phyloP scores from a whole-genome alignment of 2,888 invertebrate genomes.

The Caenorhabditis doughertyi region DNA sequence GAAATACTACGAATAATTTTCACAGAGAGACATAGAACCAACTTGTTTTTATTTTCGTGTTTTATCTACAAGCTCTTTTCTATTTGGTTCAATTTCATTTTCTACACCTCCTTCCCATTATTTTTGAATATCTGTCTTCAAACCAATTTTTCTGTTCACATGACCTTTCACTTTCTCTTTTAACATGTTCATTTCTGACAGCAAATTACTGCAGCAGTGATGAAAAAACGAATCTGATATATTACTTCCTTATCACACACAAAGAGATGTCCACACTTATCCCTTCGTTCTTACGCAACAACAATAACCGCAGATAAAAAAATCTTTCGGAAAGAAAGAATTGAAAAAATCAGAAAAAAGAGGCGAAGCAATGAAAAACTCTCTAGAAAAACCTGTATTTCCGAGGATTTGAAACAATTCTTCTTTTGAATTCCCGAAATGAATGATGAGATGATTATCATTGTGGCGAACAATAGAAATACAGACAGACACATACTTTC shows the following conservation, averaged over 20 bases:
- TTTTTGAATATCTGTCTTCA: conserved; percentile 8
- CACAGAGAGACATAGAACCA: conserved; percentile 10
- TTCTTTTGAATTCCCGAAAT: conserved; percentile 19
- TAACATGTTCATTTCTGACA: background rate
- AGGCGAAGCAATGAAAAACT: conserved; percentile 1
- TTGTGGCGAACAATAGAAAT: conserved; percentile 15
- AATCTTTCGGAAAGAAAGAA: conserved; percentile 2
- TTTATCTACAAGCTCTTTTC: conserved; percentile 17
- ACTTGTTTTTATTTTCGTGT: conserved; percentile 30
- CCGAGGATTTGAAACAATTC: conserved; percentile 14
- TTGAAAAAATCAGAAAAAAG: background rate
- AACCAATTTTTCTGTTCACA: conserved; percentile 23
- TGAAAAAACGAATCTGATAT: background rate
- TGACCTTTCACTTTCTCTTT: conserved; percentile 38
- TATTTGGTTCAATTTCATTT: conserved; percentile 2
- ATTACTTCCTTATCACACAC: conserved; percentile 32
- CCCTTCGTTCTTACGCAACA: conserved; percentile 11
- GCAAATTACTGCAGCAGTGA: conserved; percentile 49
- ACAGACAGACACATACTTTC: background rate
- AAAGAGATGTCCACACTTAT: conserved; percentile 26
- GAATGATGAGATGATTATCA: background rate
- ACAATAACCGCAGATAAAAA: background rate
- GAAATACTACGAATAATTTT: conserved; percentile 39
- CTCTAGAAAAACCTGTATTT: conserved; percentile 38
- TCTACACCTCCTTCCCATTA: background rate